Evolutionary conservation across 2,113 vertebrate genomes (phyloP).

Genomic region (Apteryx owenii): DNA sequence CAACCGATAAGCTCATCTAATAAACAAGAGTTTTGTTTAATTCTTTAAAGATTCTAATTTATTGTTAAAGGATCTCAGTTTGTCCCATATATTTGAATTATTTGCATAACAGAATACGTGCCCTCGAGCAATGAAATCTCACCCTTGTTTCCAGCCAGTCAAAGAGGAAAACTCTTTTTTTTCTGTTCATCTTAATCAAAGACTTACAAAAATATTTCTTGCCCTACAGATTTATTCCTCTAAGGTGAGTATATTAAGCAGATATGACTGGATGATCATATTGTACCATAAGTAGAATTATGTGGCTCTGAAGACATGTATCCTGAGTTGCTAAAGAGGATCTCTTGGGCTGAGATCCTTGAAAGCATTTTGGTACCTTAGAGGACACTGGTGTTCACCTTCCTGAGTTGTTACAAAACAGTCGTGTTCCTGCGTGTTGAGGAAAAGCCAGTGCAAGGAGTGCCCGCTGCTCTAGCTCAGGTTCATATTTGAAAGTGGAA

Average conservation of each 20-base stretch:
- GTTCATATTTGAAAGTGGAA: not conserved
- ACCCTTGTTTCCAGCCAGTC: not conserved
- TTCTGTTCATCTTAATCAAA: not conserved
- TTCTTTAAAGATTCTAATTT: not conserved
- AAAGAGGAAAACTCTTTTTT: not conserved
- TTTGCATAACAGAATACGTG: rapidly evolving
- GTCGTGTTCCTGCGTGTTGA: not conserved
- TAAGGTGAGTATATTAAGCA: not conserved
- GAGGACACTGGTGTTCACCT: not conserved
- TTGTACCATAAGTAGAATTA: not conserved
- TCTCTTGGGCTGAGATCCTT: not conserved
- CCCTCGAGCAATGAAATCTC: not conserved
- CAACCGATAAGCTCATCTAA: not conserved
- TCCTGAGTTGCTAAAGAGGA: not conserved
- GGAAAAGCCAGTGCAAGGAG: not conserved
- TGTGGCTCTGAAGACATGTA: not conserved
- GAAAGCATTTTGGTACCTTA: not conserved
- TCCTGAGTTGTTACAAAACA: not conserved
- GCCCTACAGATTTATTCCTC: not conserved
- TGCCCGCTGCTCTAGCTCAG: not conserved
- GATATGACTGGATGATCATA: not conserved
- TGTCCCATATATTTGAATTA: not conserved
- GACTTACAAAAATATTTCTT: not conserved
- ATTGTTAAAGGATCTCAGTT: not conserved
- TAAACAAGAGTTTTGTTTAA: not conserved